Conservation (phyloP, 2,797 vertebrate species). For the Dendrocincla tyrannina region DNA sequence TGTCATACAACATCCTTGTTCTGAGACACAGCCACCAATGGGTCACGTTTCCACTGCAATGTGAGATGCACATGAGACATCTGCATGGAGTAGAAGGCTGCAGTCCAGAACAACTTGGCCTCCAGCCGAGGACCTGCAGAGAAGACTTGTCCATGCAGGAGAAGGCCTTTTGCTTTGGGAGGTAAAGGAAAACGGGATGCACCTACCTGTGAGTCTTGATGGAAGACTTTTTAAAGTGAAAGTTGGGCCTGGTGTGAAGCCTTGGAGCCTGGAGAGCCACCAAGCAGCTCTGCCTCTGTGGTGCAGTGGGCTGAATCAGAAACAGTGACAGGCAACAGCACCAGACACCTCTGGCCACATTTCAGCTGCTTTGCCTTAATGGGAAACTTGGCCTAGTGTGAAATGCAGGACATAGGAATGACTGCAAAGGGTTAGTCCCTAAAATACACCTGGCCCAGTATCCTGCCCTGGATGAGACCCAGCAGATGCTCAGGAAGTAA, state of each 20-base stretch:
- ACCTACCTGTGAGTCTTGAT: not conserved
- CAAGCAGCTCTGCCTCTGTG: not conserved
- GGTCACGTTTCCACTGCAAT: fast-evolving
- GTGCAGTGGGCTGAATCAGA: not conserved
- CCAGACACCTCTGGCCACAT: not conserved
- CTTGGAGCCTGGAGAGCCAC: not conserved
- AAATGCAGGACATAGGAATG: not conserved
- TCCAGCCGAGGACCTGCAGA: not conserved
- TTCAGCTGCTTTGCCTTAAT: not conserved
- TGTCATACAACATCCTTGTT: not conserved
- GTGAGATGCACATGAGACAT: not conserved
- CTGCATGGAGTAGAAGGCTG: fast-evolving
- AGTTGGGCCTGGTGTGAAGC: not conserved
- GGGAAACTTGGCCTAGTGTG: not conserved
- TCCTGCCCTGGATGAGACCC: not conserved
- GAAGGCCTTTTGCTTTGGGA: not conserved
- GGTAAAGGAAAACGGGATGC: not conserved
- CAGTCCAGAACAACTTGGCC: not conserved
- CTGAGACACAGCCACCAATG: not conserved
- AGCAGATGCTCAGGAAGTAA: not conserved
- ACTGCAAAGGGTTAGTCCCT: not conserved
- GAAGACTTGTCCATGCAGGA: not conserved
- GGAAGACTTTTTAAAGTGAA: not conserved
- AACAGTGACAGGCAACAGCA: not conserved
- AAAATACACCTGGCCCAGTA: not conserved